These are phyloP conservation scores for Orchestia grillus DNA, from an alignment of 1,140 invertebrate genomes.

Conservation along the genomic window DNA sequence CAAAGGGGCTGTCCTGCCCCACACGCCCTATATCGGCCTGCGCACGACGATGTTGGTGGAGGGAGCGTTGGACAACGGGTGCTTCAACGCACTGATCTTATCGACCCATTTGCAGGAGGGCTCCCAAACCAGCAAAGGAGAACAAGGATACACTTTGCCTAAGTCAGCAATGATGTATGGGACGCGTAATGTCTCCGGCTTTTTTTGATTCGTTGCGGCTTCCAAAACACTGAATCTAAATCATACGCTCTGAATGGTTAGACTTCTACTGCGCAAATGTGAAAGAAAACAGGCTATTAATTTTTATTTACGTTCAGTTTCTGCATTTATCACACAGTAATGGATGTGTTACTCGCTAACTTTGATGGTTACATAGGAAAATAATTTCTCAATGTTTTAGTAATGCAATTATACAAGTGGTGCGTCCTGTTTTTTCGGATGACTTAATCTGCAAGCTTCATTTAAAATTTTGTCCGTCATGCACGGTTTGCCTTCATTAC, in stretches of 20 bases:
- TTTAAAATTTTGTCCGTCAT: background rate
- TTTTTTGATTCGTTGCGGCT: background rate
- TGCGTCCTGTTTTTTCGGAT: background rate
- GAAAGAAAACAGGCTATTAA: background rate
- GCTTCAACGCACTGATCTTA: background rate
- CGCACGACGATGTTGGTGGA: background rate
- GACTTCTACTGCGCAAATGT: background rate
- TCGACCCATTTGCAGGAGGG: background rate
- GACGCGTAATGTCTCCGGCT: background rate
- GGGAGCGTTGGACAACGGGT: background rate
- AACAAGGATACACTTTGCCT: background rate
- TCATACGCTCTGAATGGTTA: background rate
- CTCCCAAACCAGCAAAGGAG: background rate
- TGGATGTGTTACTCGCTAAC: background rate
- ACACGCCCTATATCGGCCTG: background rate
- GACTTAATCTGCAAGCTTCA: background rate
- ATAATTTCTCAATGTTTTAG: background rate
- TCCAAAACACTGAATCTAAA: background rate
- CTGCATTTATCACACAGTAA: background rate
- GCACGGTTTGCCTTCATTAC: background rate
- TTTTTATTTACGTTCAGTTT: background rate
- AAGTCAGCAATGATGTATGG: background rate
- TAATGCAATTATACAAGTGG: background rate
- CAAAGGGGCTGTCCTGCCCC: background rate
- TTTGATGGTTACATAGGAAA: background rate